Percentiles rank a stretch among this genome's conserved stretches.
Conservation (phyloP, 1,140 invertebrate species). For the Drosophila sucinea region DNA sequence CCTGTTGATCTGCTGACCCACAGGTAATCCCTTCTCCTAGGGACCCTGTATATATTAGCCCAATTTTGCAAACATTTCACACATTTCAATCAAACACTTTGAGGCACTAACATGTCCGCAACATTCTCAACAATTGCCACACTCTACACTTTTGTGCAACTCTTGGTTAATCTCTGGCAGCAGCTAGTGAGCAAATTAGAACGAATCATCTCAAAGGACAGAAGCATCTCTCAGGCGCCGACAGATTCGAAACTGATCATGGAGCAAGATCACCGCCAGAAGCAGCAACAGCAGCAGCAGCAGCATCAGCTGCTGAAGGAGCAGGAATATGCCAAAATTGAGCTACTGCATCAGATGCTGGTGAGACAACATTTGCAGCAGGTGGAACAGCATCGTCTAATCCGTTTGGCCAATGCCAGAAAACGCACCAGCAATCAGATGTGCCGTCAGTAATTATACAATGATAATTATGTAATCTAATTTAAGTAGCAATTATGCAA, state of each 20-base stretch:
- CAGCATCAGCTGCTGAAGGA: background rate
- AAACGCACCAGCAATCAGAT: background rate
- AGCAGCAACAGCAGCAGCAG: background rate
- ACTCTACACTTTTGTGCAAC: background rate
- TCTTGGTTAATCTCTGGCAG: background rate
- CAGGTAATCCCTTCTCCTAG: no score
- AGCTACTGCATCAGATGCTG: conserved; percentile 55
- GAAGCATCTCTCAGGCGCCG: no score
- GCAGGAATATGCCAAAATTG: conserved; percentile 46
- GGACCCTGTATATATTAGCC: background rate
- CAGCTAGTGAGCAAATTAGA: conserved; percentile 5
- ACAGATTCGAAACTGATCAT: background rate
- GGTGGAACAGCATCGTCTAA: conserved; percentile 47
- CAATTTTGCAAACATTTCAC: background rate
- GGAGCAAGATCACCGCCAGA: background rate
- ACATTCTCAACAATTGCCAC: background rate
- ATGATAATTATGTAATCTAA: conserved; percentile 35
- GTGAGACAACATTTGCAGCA: conserved; percentile 60
- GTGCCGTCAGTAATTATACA: conserved; percentile 40
- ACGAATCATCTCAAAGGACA: background rate
- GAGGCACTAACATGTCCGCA: background rate
- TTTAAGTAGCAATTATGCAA: conserved; percentile 21
- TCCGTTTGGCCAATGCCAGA: conserved; percentile 34
- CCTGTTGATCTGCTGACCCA: background rate
- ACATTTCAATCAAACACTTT: background rate